Evolutionary conservation across 2,797 vertebrate species (phyloP), one percentile per base, ranked within the genome.

Genomic region (Neomorphus geoffroyi): DNA sequence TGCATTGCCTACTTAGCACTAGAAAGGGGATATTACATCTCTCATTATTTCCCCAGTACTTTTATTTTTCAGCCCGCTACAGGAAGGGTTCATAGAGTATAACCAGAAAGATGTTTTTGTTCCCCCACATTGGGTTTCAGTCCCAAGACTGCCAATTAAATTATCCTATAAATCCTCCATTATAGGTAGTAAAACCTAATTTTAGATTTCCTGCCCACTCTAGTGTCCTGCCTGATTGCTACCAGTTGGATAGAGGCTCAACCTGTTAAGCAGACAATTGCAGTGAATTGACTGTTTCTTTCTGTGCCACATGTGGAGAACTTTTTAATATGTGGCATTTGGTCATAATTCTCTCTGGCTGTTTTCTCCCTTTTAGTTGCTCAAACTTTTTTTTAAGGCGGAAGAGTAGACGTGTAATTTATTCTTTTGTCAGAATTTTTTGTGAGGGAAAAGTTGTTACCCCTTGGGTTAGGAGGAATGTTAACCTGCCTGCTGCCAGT

Each of bases 101-200:
- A 79, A 54, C 97, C 96, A 96, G 95, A 97, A 95, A 97, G 96
- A 97, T 97, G 96, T 95, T 98, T 98, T 97, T 96, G 94, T 98
- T 97, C 92, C 89, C 78, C 81, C 71, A 84, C 96, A 94, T 93
- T 90, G 95, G 93, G 95, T 98, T 98, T 97, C 92, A 94, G 91
- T 97, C 97, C 95, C 86, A 96, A 98, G 97, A 98, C 98, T 98
- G 97, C 98, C 98, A 98, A 98, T 98, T 98, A 98, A 98, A 97
- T 96, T 97, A 97, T 98, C 97, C 97, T 95, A 97, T 98, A 98
- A 98, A 98, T 98, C 97, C 97, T 98, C 97, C 96, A 96, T 97
- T 98, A 97, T 97, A 98, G 98, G 98, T 97, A 98, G 97, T 98
- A 98, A 98, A 98, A 97, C 95, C 98, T 98, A 98, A 98, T 98